These are phyloP conservation scores for Aurelia sp. DNA, from an alignment of 30 jellyfish, hydroid and myxozoan species.

Conservation along the genomic window DNA sequence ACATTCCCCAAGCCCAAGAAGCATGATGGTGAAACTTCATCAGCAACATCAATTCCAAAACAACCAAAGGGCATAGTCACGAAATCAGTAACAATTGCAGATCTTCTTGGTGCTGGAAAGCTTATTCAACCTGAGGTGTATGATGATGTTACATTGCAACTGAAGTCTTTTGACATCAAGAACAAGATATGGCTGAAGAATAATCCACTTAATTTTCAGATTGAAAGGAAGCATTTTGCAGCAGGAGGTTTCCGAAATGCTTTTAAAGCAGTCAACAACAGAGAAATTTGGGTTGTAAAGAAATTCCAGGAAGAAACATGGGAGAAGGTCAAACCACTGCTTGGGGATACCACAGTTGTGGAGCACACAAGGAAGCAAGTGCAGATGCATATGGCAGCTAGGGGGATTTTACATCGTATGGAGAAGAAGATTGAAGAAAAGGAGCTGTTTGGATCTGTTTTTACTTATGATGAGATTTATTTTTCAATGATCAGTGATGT, in stretches of 20 bases:
- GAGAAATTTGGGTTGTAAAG: constrained; percentile 14
- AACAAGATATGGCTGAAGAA: constrained; percentile 6
- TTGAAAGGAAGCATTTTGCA: constrained; percentile 17
- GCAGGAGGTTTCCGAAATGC: constrained; percentile 33
- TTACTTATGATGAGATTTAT: constrained; percentile 10
- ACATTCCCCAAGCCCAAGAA: constrained; percentile 16
- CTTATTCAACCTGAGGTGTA: constrained; percentile 1
- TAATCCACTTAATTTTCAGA: constrained; percentile 8
- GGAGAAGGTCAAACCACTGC: constrained; percentile 19
- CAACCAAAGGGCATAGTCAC: constrained; percentile 14
- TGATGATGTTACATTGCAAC: constrained; percentile 13
- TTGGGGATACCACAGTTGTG: constrained; percentile 24
- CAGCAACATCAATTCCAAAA: constrained; percentile 1
- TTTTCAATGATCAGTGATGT: constrained; percentile 10
- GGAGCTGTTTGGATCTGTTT: constrained; percentile 23
- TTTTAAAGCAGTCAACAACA: constrained; percentile 19
- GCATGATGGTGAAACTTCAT: not conserved
- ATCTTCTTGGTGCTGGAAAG: constrained; percentile 44
- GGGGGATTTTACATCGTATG: constrained; percentile 26
- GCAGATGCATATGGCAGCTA: constrained; percentile 44
- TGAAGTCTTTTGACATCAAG: not conserved
- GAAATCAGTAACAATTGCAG: constrained; percentile 28
- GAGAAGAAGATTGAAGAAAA: constrained; percentile 19
- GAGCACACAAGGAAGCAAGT: constrained; percentile 35
- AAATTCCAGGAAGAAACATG: constrained; percentile 21